phyloP scores from a whole-genome alignment of 2,797 vertebrate species.

The Hapalemur alaotrensis region DNA sequence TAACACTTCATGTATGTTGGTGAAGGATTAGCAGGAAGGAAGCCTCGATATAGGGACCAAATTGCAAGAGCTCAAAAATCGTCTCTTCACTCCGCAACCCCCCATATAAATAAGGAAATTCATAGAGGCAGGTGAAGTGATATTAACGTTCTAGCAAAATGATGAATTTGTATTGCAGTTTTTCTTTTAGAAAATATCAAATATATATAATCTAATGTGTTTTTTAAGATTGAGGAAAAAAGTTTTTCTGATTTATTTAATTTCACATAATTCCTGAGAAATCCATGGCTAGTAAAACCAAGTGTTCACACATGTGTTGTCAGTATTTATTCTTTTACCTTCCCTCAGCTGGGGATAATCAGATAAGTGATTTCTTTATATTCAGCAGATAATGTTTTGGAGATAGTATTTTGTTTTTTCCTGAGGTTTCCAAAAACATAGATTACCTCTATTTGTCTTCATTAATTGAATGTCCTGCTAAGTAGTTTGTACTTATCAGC shows the following conservation, averaged over 20 bases:
- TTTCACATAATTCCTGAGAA: background rate
- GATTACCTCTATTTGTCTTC: background rate
- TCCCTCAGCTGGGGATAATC: background rate
- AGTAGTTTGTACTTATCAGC: background rate
- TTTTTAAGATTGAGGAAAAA: constrained; percentile 12
- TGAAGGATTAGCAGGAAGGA: background rate
- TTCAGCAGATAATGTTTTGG: background rate
- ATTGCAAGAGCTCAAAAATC: background rate
- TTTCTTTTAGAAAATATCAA: constrained; percentile 33
- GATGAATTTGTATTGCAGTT: background rate
- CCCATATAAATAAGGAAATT: background rate
- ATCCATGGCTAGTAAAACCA: background rate
- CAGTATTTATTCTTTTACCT: background rate
- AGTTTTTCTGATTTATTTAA: background rate
- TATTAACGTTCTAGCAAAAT: background rate
- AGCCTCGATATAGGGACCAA: background rate
- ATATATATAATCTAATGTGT: background rate
- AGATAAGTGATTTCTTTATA: background rate
- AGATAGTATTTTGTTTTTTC: background rate
- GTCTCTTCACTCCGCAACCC: background rate
- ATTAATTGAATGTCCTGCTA: background rate
- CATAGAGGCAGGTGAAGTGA: background rate
- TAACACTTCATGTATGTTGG: background rate
- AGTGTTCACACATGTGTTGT: background rate
- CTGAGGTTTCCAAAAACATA: background rate